phyloP scores from a whole-genome alignment of 2,797 vertebrate species.

The Cirrhinus molitorella region DNA sequence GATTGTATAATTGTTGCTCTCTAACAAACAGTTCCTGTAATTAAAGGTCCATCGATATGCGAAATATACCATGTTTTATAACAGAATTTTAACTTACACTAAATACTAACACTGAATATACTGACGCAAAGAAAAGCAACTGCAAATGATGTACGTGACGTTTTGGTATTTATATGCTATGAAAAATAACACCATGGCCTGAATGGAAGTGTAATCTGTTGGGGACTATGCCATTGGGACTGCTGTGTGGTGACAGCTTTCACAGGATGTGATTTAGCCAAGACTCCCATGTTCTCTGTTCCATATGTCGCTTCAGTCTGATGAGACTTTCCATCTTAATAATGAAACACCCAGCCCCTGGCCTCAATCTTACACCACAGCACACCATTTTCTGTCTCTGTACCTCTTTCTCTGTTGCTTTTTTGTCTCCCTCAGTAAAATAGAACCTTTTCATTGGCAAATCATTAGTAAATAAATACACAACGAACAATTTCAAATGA shows the following conservation, averaged over 20 bases:
- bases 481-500: not conserved
- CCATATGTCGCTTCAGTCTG: constrained; percentile 21
- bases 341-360: constrained; percentile 41
- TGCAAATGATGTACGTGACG: not conserved
- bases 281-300: constrained; percentile 24
- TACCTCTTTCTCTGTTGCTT: not conserved
- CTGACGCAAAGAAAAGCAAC: not conserved
- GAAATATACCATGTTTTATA: not conserved
- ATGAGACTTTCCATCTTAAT: constrained; percentile 32
- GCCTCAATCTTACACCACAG: constrained; percentile 55
- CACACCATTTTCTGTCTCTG: constrained; percentile 26
- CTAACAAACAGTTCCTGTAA: not conserved
- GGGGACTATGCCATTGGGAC: constrained; percentile 9
- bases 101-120: not conserved
- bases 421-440: not conserved
- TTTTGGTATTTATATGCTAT: constrained; percentile 4
- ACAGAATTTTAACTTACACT: not conserved
- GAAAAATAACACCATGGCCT: not conserved
- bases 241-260: constrained; percentile 31
- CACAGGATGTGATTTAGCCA: constrained; percentile 21
- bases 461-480: not conserved
- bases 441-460: not conserved
- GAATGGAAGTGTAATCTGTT: constrained; percentile 18
- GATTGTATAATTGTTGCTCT: not conserved
- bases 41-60: not conserved